Evolutionary conservation across 2,113 vertebrate genomes (phyloP).

Genomic region (Fulmarus glacialis): DNA sequence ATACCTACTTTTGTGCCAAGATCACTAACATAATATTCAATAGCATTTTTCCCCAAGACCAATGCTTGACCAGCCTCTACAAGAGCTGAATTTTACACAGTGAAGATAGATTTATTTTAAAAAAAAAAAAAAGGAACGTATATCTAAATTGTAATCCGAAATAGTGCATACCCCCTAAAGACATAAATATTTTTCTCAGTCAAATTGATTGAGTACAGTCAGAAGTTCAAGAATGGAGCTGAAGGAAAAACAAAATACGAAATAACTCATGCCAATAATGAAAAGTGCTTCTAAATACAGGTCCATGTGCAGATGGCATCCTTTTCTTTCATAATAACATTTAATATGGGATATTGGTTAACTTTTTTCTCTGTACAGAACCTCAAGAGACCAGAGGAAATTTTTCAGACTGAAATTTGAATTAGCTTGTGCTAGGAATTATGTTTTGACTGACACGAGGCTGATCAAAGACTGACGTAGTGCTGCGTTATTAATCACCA

Average conservation of each 20-base stretch:
- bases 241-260: neutral
- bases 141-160: neutral
- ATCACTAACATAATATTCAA: neutral
- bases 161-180: neutral
- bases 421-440: neutral
- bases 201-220: neutral
- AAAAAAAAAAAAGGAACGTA: neutral
- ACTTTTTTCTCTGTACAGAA: neutral
- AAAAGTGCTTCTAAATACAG: neutral
- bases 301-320: neutral
- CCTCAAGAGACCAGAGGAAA: neutral
- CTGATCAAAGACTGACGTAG: neutral
- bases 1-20: neutral
- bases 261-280: neutral
- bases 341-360: neutral
- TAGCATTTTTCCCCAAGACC: neutral
- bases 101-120: neutral
- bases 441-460: neutral
- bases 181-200: neutral
- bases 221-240: neutral
- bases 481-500: neutral
- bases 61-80: neutral
- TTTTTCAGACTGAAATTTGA: neutral
- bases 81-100: neutral
- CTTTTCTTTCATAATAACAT: neutral